Conservation (phyloP, 2,888 invertebrate genomes). For the Malthinus flaveolus region DNA sequence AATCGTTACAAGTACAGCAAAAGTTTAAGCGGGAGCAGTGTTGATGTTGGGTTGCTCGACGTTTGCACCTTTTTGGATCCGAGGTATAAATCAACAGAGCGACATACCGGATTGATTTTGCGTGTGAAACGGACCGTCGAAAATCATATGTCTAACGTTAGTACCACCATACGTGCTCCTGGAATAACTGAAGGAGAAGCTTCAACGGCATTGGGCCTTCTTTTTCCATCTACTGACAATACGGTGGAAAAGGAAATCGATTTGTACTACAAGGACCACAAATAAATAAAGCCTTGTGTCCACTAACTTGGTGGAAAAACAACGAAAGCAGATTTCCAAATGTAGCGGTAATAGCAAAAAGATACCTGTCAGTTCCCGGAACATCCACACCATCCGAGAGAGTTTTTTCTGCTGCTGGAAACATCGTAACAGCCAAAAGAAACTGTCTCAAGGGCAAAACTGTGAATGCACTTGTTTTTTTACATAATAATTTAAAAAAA, state of each 20-base stretch:
- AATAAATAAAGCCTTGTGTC: neutral
- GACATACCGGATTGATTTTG: neutral
- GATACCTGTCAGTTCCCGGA: slow-evolving; percentile 21
- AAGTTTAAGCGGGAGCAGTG: neutral
- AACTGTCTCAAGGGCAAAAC: slow-evolving; percentile 22
- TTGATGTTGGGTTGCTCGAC: neutral
- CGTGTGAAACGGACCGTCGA: too few relatives aligned
- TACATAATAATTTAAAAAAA: slow-evolving; percentile 13
- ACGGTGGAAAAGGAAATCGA: too few relatives aligned
- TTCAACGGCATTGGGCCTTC: too few relatives aligned
- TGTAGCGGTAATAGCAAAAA: slow-evolving; percentile 7
- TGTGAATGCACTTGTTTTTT: slow-evolving; percentile 19
- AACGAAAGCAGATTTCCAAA: slow-evolving; percentile 10
- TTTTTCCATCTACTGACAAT: too few relatives aligned
- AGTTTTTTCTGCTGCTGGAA: slow-evolving; percentile 23
- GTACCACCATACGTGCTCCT: too few relatives aligned
- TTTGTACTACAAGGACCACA: neutral
- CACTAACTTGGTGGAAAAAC: neutral
- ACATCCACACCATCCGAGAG: slow-evolving; percentile 24
- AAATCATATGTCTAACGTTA: too few relatives aligned
- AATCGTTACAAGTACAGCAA: neutral
- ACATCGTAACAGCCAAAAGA: slow-evolving; percentile 14
- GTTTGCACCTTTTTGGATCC: neutral
- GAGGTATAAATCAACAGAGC: neutral
- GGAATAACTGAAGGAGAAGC: neutral